Evolutionary conservation across 2,888 invertebrate species (phyloP).

Genomic region (Stenurella melanura): DNA sequence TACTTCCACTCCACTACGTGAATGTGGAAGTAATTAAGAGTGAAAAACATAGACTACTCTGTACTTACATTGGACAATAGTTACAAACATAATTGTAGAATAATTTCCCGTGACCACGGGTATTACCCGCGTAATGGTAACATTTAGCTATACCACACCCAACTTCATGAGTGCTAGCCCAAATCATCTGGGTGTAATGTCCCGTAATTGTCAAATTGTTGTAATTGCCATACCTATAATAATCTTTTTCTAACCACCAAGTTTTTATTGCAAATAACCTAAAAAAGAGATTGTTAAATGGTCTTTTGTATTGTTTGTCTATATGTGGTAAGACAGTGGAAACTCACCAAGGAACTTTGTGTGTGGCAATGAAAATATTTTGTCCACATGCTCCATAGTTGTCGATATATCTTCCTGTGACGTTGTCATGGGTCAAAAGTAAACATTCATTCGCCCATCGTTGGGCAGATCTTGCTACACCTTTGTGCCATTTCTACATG

Average conservation of each 20-base stretch:
- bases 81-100: conserved; percentile 90
- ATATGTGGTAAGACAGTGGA: not conserved
- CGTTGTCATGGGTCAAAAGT: conserved; percentile 82
- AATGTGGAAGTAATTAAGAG: too few species aligned
- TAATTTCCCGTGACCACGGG: conserved; percentile 73
- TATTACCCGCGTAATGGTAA: conserved; percentile 59
- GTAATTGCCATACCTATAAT: conserved; percentile 82
- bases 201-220: conserved; percentile 81
- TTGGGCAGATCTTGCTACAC: conserved; percentile 83
- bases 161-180: conserved; percentile 85
- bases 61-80: conserved; percentile 87
- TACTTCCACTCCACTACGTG: too few species aligned
- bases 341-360: conserved; percentile 85
- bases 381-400: conserved; percentile 86
- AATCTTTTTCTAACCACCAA: conserved; percentile 85
- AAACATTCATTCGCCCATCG: conserved; percentile 83
- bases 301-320: not conserved
- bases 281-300: conserved; percentile 59
- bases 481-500: conserved; percentile 83
- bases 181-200: conserved; percentile 89
- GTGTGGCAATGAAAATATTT: conserved; percentile 87
- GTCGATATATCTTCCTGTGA: conserved; percentile 79
- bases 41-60: too few species aligned
- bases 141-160: conserved; percentile 86
- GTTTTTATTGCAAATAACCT: conserved; percentile 88